Base-by-base conservation (phyloP, 1,140 invertebrate genomes). In the Centruroides sculpturatus region DNA sequence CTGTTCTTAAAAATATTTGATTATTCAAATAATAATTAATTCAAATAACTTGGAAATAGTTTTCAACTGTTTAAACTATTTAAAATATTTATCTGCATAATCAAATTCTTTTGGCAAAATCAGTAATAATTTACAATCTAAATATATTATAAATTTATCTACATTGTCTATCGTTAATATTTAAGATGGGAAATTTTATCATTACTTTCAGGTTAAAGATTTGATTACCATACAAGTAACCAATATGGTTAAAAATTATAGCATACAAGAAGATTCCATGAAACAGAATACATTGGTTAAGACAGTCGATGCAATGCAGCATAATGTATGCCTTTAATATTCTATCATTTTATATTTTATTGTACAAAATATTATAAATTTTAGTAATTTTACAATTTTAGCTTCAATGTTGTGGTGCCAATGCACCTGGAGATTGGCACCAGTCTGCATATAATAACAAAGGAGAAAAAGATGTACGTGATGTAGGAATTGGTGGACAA, bases 301-400 rank as follows among this genome's bases (percentile, higher is more conserved):
- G 8, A 84, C 81, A 6, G 72, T 86, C 65, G 84, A 88, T 72
- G 72, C 79, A 35, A 80, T 87, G 65, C 85, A 88, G 71, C 73
- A 73, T 66, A 77, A 78, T 66, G 82, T 83, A 76, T 73, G 71
- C 71, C 23, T 13, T 51, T 51, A 13, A 34, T 51, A 13, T 23
- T 23, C 23, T 23, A 23, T 2, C 23, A 23, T 23, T 23, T 23
- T 23, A 23, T 23, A 23, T 23, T 23, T 23, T 23, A 23, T 23
- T 23, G 23, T 23, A 2, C 23, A 23, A 23, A 23, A 23, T 23
- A 23, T 23, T 23, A 23, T 23, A 51, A 51, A 51, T 7, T 13
- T 51, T 51, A 13, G 5, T 51, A 51, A 13, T 51, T 50, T 58
- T 48, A 53, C 35, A 10, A 46, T 53, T 59, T 50, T 47, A 66